Evolutionary conservation across 2,797 vertebrate genomes (phyloP).

Genomic region (Poecilia velifera): DNA sequence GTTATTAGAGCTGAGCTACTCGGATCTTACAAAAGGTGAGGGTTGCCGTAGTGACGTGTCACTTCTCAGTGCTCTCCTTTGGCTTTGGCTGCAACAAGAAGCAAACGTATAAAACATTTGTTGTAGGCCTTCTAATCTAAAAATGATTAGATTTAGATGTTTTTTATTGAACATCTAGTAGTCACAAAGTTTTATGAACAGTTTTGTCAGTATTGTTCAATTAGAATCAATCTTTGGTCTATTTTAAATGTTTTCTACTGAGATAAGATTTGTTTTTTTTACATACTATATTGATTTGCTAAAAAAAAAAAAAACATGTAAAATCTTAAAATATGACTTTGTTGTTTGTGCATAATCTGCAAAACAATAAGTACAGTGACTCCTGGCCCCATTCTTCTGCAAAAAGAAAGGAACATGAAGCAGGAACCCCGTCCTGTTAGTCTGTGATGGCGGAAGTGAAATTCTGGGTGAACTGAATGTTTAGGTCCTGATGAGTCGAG

Average conservation of each 20-base stretch:
- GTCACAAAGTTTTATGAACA: not conserved
- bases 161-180: not conserved
- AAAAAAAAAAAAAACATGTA: not conserved
- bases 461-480: not conserved
- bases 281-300: too few species aligned
- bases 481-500: slow-evolving; percentile 9
- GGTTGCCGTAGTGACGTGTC: slow-evolving; percentile 46
- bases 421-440: slow-evolving; percentile 6
- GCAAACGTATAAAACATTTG: not conserved
- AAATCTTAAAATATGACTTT: not conserved
- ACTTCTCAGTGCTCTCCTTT: slow-evolving; percentile 5
- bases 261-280: too few species aligned
- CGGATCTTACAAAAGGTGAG: slow-evolving; percentile 40
- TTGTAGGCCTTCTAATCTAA: too few species aligned
- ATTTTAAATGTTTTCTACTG: not conserved
- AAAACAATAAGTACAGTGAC: not conserved
- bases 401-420: not conserved
- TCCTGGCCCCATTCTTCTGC: not conserved
- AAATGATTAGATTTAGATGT: not conserved
- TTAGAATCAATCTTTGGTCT: not conserved
- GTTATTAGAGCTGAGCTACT: slow-evolving; percentile 2
- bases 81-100: not conserved
- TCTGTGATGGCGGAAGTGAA: slow-evolving; percentile 2
- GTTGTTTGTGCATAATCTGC: not conserved
- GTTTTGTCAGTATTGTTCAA: not conserved